These are phyloP conservation scores for Clinocottus analis DNA, from an alignment of 2,113 vertebrate genomes.

Conservation along the genomic window DNA sequence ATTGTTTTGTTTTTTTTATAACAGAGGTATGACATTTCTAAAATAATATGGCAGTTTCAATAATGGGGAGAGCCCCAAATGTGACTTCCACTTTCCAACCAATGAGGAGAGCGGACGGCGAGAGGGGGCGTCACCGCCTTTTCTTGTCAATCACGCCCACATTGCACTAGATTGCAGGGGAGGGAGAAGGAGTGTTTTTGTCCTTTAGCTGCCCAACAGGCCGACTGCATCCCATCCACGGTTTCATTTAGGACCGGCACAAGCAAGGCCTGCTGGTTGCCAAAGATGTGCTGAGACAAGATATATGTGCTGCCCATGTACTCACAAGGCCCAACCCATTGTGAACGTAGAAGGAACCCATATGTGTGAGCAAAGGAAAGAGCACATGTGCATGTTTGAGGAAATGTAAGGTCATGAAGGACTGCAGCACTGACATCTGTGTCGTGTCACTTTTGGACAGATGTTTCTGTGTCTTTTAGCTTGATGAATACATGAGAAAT, in stretches of 20 bases:
- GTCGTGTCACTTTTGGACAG: neutral
- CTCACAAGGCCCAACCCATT: neutral
- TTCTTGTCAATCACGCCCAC: slow-evolving; percentile 55
- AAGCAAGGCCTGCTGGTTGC: slow-evolving; percentile 8
- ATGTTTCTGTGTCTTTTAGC: neutral
- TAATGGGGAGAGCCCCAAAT: slow-evolving; percentile 56
- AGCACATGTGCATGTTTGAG: neutral
- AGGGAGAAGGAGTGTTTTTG: slow-evolving; percentile 33
- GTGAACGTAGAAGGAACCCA: neutral
- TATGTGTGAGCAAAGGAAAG: neutral
- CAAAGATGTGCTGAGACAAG: neutral
- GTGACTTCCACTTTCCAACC: slow-evolving; percentile 54
- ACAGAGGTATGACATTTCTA: accelerated
- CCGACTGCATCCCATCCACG: slow-evolving; percentile 28
- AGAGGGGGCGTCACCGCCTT: slow-evolving; percentile 25
- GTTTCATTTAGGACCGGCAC: neutral
- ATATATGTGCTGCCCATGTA: neutral
- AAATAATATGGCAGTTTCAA: slow-evolving; percentile 10
- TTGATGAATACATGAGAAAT: neutral
- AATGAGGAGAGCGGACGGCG: slow-evolving; percentile 48
- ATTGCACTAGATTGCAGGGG: slow-evolving; percentile 37
- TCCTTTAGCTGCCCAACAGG: slow-evolving; percentile 40
- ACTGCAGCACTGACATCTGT: neutral
- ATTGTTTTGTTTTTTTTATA: neutral
- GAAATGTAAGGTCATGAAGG: neutral